These are phyloP conservation scores for Drosophila bipectinata DNA, from an alignment of 1,140 invertebrate genomes.

Conservation along the genomic window DNA sequence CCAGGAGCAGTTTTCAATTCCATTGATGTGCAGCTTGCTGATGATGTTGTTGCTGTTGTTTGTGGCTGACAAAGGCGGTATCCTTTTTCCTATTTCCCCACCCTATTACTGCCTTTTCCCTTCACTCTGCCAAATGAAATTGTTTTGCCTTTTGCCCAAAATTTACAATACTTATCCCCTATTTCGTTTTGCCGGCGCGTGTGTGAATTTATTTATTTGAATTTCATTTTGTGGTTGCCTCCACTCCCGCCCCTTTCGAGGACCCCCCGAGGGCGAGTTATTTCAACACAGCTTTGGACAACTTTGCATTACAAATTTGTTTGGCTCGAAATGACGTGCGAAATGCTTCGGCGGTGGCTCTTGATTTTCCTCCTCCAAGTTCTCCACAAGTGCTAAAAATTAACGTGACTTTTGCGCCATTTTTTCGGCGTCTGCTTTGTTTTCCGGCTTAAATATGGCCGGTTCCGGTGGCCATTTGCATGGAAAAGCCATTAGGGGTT, in stretches of 20 bases:
- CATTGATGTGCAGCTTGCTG: slow-evolving; percentile 45
- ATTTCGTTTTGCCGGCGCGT: slow-evolving; percentile 46
- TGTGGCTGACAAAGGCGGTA: slow-evolving; percentile 18
- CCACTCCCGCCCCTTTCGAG: background rate
- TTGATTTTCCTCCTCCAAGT: slow-evolving; percentile 2
- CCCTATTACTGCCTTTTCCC: background rate
- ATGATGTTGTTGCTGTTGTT: slow-evolving; percentile 7
- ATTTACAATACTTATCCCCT: slow-evolving; percentile 36
- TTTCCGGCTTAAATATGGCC: slow-evolving; percentile 8
- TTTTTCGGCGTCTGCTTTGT: slow-evolving; percentile 16
- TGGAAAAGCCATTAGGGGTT: slow-evolving; percentile 54
- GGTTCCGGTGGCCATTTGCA: slow-evolving; percentile 56
- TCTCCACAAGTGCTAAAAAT: slow-evolving; percentile 70
- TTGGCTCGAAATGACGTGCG: slow-evolving; percentile 61
- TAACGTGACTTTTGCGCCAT: slow-evolving; percentile 54
- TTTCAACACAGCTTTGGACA: slow-evolving; percentile 66
- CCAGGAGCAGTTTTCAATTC: slow-evolving; percentile 63
- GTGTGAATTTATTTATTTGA: slow-evolving; percentile 77
- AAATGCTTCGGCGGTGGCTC: slow-evolving; percentile 44
- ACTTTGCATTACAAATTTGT: slow-evolving; percentile 77
- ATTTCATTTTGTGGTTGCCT: slow-evolving; percentile 73
- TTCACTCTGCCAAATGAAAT: slow-evolving; percentile 56
- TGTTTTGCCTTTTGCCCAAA: slow-evolving; percentile 60
- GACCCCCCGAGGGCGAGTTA: slow-evolving; percentile 16
- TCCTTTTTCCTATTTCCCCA: background rate